phyloP scores from a whole-genome alignment of 2,113 vertebrate species.

The Mesocricetus auratus region DNA sequence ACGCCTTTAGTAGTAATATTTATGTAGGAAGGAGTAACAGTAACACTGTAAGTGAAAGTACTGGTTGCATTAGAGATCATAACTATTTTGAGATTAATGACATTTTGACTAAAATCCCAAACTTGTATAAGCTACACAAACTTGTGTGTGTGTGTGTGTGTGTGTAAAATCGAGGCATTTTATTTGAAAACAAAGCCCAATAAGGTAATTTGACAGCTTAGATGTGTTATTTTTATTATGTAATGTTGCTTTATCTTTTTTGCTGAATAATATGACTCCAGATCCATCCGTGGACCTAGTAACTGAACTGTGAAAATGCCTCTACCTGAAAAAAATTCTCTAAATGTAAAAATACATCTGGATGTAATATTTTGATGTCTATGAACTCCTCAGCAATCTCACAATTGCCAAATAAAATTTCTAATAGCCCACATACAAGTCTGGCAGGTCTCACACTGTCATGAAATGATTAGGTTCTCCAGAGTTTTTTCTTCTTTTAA shows the following conservation, averaged over 20 bases:
- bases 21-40: neutral
- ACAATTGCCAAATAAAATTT: slow-evolving; percentile 3
- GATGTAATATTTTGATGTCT: neutral
- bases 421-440: neutral
- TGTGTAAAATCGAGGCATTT: neutral
- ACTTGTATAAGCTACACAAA: neutral
- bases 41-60: neutral
- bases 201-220: neutral
- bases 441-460: neutral
- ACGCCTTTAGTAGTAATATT: neutral
- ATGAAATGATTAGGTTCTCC: neutral
- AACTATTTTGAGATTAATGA: neutral
- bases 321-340: neutral
- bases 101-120: neutral
- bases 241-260: neutral
- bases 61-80: neutral
- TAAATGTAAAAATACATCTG: neutral
- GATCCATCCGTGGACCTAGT: neutral
- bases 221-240: neutral
- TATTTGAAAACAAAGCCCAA: neutral
- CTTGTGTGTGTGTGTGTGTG: neutral
- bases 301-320: neutral
- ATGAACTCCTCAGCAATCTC: neutral
- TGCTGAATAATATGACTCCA: neutral
- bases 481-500: neutral